These are phyloP conservation scores for Listronotus oregonensis DNA, from an alignment of 1,140 invertebrate species.

Conservation along the genomic window DNA sequence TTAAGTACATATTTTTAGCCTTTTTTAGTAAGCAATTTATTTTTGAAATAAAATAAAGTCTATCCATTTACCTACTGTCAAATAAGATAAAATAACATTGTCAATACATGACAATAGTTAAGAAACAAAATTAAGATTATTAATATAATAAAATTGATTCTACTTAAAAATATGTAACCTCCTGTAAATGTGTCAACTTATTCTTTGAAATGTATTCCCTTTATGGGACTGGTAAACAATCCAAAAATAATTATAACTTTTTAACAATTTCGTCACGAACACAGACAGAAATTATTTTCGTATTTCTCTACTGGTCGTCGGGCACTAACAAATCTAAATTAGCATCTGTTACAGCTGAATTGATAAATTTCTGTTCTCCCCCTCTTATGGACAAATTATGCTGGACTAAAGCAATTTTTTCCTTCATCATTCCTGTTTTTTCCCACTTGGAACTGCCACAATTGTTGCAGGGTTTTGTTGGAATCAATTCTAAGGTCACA, in stretches of 20 bases:
- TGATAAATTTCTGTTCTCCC: conserved; percentile 72
- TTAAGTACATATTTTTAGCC: no score
- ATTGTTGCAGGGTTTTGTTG: conserved; percentile 75
- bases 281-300: background rate
- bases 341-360: conserved; percentile 62
- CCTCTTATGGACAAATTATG: conserved; percentile 70
- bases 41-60: no score
- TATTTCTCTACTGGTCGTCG: conserved; percentile 40
- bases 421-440: conserved; percentile 79
- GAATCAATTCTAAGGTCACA: conserved; percentile 76
- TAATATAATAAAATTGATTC: no score
- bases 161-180: no score
- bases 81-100: no score
- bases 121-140: no score
- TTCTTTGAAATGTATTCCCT: no score
- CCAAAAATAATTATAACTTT: conserved; percentile 1
- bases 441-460: conserved; percentile 77
- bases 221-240: no score
- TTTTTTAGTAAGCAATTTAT: no score
- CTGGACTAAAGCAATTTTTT: conserved; percentile 63
- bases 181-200: no score
- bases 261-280: conserved; percentile 3
- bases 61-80: no score
- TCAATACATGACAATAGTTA: no score
- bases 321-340: conserved; percentile 73